phyloP scores from a whole-genome alignment of 2,113 vertebrate species.

The Sminthopsis crassicaudata region DNA sequence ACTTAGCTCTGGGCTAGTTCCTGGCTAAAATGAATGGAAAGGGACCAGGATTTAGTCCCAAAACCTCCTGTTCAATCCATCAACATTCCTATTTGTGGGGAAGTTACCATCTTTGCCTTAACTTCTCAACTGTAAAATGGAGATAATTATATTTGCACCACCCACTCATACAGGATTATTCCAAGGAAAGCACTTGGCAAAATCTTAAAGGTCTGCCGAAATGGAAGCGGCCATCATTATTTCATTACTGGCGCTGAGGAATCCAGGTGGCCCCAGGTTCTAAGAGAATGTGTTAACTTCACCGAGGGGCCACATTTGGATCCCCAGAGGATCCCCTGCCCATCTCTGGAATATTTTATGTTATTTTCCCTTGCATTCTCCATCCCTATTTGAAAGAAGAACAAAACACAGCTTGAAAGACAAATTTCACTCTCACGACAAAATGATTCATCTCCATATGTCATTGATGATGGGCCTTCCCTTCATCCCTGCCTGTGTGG shows the following conservation, averaged over 20 bases:
- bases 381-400: not conserved
- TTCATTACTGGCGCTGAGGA: not conserved
- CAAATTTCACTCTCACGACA: not conserved
- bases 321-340: not conserved
- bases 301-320: not conserved
- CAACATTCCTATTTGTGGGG: not conserved
- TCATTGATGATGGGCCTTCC: not conserved
- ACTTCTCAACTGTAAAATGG: not conserved
- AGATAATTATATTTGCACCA: not conserved
- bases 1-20: not conserved
- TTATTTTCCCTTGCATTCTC: not conserved
- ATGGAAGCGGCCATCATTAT: not conserved
- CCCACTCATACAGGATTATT: not conserved
- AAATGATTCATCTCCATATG: not conserved
- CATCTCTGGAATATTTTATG: not conserved
- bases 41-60: not conserved
- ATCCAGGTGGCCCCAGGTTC: not conserved
- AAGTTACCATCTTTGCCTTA: not conserved
- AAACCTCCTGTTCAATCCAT: not conserved
- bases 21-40: not conserved
- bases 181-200: not conserved
- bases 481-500: not conserved
- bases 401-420: not conserved
- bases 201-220: not conserved
- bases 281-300: not conserved